Conservation (phyloP, 2,113 vertebrate species). For the Hipposideros armiger region DNA sequence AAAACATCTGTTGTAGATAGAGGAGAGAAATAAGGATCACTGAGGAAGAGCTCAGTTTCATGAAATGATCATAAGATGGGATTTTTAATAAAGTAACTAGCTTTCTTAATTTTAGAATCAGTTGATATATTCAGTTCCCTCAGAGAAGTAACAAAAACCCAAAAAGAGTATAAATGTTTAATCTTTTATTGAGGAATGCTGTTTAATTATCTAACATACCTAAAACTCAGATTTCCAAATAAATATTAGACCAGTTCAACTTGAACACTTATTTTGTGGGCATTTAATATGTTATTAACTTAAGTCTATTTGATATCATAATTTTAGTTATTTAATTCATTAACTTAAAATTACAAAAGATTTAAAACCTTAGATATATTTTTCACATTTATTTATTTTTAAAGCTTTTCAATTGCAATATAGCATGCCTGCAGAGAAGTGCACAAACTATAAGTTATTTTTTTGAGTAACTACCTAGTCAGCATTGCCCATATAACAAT, state of each 20-base stretch:
- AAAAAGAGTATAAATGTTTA: background rate
- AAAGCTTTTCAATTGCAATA: background rate
- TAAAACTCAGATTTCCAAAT: slow-evolving; percentile 42
- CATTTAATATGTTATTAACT: background rate
- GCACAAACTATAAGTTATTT: slow-evolving; percentile 24
- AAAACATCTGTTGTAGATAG: background rate
- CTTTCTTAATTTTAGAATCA: slow-evolving; percentile 57
- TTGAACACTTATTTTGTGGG: slow-evolving; percentile 3
- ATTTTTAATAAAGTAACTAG: slow-evolving; percentile 8
- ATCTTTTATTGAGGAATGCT: slow-evolving; percentile 38
- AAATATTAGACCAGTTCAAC: slow-evolving; percentile 31
- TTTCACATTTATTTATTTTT: background rate
- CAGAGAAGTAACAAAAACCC: background rate
- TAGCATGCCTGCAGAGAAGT: background rate
- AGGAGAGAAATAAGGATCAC: slow-evolving; percentile 4
- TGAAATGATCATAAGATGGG: slow-evolving; percentile 7
- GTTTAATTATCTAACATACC: slow-evolving; percentile 17
- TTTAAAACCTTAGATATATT: slow-evolving; percentile 1
- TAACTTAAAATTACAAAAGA: slow-evolving; percentile 26
- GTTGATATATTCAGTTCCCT: slow-evolving; percentile 28
- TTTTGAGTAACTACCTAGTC: background rate
- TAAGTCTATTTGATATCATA: background rate
- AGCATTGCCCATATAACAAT: background rate
- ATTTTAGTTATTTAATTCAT: slow-evolving; percentile 59
- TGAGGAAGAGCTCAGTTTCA: background rate